Evolutionary conservation across 2,113 vertebrate species (phyloP).

Genomic region (Cervus canadensis): DNA sequence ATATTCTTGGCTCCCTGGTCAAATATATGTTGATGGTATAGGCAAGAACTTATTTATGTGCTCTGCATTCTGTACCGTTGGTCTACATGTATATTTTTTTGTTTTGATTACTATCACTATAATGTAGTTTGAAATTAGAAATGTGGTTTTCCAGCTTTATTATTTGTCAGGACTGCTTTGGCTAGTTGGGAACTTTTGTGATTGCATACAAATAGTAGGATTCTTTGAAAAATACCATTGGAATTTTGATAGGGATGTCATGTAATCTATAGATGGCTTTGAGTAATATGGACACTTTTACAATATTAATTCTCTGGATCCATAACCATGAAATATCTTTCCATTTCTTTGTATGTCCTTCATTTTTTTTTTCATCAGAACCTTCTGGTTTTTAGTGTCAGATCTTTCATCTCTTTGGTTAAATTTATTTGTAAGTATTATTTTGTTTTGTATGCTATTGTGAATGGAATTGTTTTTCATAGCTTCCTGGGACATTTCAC

Average conservation of each 20-base stretch:
- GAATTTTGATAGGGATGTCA: neutral
- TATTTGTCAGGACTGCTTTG: neutral
- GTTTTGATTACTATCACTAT: neutral
- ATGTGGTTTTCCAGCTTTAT: neutral
- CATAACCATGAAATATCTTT: neutral
- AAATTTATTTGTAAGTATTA: neutral
- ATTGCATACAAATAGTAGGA: neutral
- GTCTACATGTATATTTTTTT: neutral
- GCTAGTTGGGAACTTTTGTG: neutral
- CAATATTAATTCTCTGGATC: neutral
- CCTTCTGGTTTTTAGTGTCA: neutral
- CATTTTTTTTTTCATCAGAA: neutral
- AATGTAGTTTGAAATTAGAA: neutral
- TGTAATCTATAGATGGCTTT: neutral
- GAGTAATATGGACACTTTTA: neutral
- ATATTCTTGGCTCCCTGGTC: neutral
- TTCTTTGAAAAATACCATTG: neutral
- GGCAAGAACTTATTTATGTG: neutral
- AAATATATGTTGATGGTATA: neutral
- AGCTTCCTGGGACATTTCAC: neutral
- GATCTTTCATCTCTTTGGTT: neutral
- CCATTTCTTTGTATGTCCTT: neutral
- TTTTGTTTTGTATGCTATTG: neutral
- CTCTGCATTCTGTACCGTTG: neutral
- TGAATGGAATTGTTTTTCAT: neutral